phyloP scores from a whole-genome alignment of 2,113 vertebrate genomes.

The Elgaria multicarinata region DNA sequence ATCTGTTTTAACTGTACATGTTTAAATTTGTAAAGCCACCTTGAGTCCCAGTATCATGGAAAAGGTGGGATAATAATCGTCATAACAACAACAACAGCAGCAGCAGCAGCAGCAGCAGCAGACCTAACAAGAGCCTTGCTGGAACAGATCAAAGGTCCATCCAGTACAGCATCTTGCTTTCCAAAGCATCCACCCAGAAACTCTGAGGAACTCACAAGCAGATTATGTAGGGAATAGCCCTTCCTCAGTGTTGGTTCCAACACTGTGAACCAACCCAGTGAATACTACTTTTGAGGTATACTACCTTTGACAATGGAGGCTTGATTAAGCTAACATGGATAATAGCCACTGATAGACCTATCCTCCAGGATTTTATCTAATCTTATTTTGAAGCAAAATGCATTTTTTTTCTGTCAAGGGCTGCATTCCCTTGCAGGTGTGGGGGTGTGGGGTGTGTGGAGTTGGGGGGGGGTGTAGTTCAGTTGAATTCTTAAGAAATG shows the following conservation, averaged over 20 bases:
- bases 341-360: not conserved
- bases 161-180: not conserved
- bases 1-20: too few relatives aligned
- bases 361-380: not conserved
- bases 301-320: not conserved
- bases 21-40: too few relatives aligned
- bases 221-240: too few relatives aligned
- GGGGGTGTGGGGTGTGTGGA: not conserved
- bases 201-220: not conserved
- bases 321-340: not conserved
- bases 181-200: not conserved
- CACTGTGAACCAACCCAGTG: too few relatives aligned
- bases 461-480: not conserved
- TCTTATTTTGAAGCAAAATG: not conserved
- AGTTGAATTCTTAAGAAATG: not conserved
- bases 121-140: constrained; percentile 38
- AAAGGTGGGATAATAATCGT: too few relatives aligned
- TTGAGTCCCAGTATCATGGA: too few relatives aligned
- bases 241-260: not conserved
- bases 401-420: not conserved
- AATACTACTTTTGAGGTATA: not conserved
- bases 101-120: too few relatives aligned
- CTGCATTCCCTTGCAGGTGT: not conserved
- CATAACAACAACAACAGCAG: too few relatives aligned
- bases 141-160: not conserved